Conservation (phyloP, 2,797 vertebrate genomes). For the Gallinago stenura region DNA sequence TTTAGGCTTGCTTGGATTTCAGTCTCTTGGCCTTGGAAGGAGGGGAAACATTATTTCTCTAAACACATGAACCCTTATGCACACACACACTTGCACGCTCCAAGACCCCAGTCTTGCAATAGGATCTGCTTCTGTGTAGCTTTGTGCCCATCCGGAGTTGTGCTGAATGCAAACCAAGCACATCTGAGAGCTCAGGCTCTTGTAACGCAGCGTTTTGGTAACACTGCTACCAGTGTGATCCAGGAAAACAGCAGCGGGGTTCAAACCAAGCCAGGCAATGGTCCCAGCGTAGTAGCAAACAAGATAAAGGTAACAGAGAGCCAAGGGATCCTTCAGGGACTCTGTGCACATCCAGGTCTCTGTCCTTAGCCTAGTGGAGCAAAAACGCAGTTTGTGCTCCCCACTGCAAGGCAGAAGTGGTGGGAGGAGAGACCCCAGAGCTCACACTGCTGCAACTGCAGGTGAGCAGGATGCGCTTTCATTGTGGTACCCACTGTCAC, state of each 20-base stretch:
- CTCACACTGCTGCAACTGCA: not conserved
- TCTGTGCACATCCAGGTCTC: not conserved
- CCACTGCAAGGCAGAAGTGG: not conserved
- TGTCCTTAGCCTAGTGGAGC: not conserved
- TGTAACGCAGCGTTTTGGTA: not conserved
- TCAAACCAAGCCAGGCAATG: not conserved
- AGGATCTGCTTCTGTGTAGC: not conserved
- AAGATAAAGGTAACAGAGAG: not conserved
- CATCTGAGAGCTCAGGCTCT: not conserved
- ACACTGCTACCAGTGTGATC: not conserved
- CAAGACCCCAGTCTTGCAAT: not conserved
- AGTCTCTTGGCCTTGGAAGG: slow-evolving; percentile 43
- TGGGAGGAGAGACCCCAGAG: not conserved
- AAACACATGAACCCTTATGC: not conserved
- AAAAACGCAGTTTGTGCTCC: not conserved
- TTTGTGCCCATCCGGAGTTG: not conserved
- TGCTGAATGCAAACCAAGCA: not conserved
- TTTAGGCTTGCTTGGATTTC: slow-evolving; percentile 64
- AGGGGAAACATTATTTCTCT: slow-evolving; percentile 60
- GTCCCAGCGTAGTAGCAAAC: not conserved
- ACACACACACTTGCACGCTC: not conserved
- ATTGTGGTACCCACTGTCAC: not conserved
- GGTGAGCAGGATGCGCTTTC: not conserved
- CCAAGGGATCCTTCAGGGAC: not conserved
- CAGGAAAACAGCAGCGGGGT: not conserved